phyloP scores from a whole-genome alignment of 2,113 vertebrate species.

The Hymenochirus boettgeri region DNA sequence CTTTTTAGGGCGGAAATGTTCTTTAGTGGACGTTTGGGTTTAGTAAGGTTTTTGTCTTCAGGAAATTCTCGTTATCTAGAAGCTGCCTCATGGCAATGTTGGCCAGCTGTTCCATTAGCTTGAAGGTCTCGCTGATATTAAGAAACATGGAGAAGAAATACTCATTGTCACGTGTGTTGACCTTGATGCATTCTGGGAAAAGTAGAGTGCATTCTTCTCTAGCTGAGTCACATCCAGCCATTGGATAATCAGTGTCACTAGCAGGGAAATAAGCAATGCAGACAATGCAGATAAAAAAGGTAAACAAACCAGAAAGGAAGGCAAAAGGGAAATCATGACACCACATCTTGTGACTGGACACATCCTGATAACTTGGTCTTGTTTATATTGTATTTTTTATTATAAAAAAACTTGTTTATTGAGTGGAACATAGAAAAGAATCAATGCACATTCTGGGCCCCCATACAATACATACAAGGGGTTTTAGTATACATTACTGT shows the following conservation, averaged over 20 bases:
- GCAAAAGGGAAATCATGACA: too few relatives aligned
- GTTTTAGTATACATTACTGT: too few relatives aligned
- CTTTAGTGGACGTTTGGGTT: constrained; percentile 76
- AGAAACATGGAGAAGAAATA: constrained; percentile 98
- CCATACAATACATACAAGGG: too few relatives aligned
- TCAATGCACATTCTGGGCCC: too few relatives aligned
- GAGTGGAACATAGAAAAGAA: too few relatives aligned
- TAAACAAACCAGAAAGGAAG: background rate
- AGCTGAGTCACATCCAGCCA: constrained; percentile 92
- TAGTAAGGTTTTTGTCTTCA: constrained; percentile 77
- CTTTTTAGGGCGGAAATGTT: constrained; percentile 88
- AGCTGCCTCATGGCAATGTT: constrained; percentile 93
- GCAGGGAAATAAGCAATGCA: background rate
- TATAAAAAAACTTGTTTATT: too few relatives aligned
- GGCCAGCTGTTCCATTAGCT: constrained; percentile 94
- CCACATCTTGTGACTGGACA: too few relatives aligned
- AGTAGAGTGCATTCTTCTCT: constrained; percentile 91
- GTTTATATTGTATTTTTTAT: too few relatives aligned
- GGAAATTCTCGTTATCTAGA: constrained; percentile 83
- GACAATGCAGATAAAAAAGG: background rate
- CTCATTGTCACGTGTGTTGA: constrained; percentile 80
- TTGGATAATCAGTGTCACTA: constrained; percentile 88
- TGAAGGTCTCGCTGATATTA: constrained; percentile 91
- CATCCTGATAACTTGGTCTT: too few relatives aligned
- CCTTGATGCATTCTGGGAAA: constrained; percentile 89